Evolutionary conservation across 1,140 invertebrate species (phyloP), one percentile per base, ranked within the genome.

Genomic region (Lerema accius): DNA sequence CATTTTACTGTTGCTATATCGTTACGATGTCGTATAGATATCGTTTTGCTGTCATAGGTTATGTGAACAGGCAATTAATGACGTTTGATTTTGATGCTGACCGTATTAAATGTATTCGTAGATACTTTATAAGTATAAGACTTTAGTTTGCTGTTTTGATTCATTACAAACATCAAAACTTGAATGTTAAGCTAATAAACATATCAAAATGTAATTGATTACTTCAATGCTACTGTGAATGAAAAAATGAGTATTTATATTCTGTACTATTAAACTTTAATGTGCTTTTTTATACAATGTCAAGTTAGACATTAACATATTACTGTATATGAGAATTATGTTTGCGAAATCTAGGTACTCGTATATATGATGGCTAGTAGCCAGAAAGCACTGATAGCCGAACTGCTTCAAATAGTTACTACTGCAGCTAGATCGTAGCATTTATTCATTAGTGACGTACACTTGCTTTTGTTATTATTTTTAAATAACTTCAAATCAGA

Each of bases 151-250:
- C 5, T 56, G 26, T 55, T 43, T 56, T 56, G 53, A 32, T 32
- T 45, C 43, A 56, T 56, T 56, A 56, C 23, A 9, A 45, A 16
- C 40, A 56, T 45, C 53, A 32, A 43, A 43, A 17, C 40, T 32
- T 45, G 42, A 42, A 64, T 58, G 50, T 39, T 64, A 64, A 26
- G 50, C 45, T 42, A 48, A 56, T 49, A 50, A 64, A 64, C 45
- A 58, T 50, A 58, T 58, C 48, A 58, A 50, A 50, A 46, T 64
- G 3, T 63, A 53, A 63, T 53, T 51, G 40, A 63, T 53, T 53
- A 63, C 37, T 35, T 53, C 11, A 39, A 26, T 45, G 53, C 53
- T 58, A 58, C 53, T 58, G 53, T 58, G 16, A 42, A 45, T 6
- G 26, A 49, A 46, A 46, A 46, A 46, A 43, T 17, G 9, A 23